These are phyloP conservation scores for Meteorus sp. DNA, from an alignment of 1,140 invertebrate genomes.

Conservation along the genomic window DNA sequence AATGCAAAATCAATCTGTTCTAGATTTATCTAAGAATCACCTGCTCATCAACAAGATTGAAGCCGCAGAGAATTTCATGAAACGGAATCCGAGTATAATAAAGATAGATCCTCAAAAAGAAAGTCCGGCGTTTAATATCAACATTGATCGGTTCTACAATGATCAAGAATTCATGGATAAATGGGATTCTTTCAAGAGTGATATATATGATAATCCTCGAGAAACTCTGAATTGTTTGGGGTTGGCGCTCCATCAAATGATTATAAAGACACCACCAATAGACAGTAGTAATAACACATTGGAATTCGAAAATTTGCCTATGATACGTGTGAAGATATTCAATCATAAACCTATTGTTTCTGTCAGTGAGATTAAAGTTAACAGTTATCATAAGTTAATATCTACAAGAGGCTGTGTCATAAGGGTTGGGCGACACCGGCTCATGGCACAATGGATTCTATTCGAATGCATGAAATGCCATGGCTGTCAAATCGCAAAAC, in stretches of 20 bases:
- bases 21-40: conserved; percentile 3
- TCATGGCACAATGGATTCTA: conserved; percentile 75
- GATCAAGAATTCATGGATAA: conserved; percentile 63
- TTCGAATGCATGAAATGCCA: conserved; percentile 66
- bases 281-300: conserved; percentile 43
- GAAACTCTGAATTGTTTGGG: conserved; percentile 68
- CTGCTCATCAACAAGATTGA: conserved; percentile 56
- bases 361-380: conserved; percentile 72
- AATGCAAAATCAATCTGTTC: not conserved
- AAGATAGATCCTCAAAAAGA: conserved; percentile 65
- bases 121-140: conserved; percentile 65
- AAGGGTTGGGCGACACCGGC: conserved; percentile 75
- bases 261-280: conserved; percentile 54
- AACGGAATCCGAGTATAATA: conserved; percentile 53
- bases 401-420: conserved; percentile 85
- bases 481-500: conserved; percentile 40
- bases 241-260: conserved; percentile 73
- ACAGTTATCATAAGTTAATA: conserved; percentile 73
- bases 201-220: conserved; percentile 68
- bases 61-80: conserved; percentile 61
- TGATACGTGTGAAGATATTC: conserved; percentile 67
- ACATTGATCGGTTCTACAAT: conserved; percentile 65
- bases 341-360: conserved; percentile 71
- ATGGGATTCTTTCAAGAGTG: conserved; percentile 67
- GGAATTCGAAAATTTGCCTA: conserved; percentile 49